Evolutionary conservation across 2,888 invertebrate species (phyloP).

Genomic region (Coleophora flavipennella): DNA sequence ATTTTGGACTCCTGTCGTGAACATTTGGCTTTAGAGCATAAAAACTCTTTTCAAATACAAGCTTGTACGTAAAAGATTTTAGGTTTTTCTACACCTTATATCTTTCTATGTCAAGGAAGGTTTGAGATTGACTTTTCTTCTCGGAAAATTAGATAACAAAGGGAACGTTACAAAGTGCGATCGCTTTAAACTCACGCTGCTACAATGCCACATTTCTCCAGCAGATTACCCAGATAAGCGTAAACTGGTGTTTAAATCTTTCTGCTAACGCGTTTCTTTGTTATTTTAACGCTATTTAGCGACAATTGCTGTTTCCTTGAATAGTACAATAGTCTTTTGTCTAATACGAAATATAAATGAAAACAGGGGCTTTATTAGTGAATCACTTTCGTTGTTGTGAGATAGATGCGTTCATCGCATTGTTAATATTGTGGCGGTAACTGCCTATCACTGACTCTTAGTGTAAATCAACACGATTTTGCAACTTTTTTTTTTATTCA

Average conservation of each 20-base stretch:
- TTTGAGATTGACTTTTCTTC: slow-evolving; percentile 24
- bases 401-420: slow-evolving; percentile 21
- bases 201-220: slow-evolving; percentile 43
- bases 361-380: slow-evolving; percentile 22
- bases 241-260: slow-evolving; percentile 48
- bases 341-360: slow-evolving; percentile 31
- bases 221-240: slow-evolving; percentile 42
- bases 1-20: no score
- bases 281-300: slow-evolving; percentile 39
- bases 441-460: no score
- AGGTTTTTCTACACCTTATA: no score
- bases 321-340: slow-evolving; percentile 53
- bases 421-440: slow-evolving; percentile 4
- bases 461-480: no score
- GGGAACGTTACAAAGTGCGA: slow-evolving; percentile 33
- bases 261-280: slow-evolving; percentile 45
- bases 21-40: no score
- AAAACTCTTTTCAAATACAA: no score
- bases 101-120: no score
- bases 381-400: slow-evolving; percentile 25
- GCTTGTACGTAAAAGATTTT: no score
- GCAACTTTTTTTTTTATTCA: no score
- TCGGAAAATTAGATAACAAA: slow-evolving; percentile 39
- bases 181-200: slow-evolving; percentile 44
- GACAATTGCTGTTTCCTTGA: slow-evolving; percentile 42